phyloP scores from a whole-genome alignment of 2,797 vertebrate species.

The Pyrocephalus nanus region DNA sequence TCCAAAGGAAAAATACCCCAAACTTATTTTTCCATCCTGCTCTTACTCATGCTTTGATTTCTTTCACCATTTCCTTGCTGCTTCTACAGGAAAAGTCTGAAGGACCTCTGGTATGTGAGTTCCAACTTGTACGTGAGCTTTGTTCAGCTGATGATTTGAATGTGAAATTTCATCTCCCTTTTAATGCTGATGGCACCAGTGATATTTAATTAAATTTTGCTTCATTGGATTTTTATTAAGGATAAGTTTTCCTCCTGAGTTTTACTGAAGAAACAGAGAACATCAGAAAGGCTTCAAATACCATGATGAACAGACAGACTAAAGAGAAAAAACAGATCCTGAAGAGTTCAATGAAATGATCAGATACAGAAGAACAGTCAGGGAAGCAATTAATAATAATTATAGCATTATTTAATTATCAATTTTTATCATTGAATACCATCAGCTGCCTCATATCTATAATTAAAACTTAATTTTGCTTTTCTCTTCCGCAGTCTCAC shows the following conservation, averaged over 20 bases:
- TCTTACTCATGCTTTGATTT: not conserved
- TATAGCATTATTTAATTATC: constrained; percentile 36
- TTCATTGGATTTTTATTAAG: not conserved
- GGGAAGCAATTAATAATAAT: constrained; percentile 39
- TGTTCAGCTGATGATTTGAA: not conserved
- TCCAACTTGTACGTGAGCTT: not conserved
- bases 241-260: not conserved
- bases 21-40: not conserved
- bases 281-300: not conserved
- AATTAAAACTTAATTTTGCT: constrained; percentile 40
- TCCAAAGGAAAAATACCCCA: not conserved
- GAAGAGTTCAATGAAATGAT: not conserved
- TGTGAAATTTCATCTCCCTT: not conserved
- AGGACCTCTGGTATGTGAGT: not conserved
- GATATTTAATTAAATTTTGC: constrained; percentile 9
- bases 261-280: not conserved
- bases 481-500: not conserved
- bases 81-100: not conserved
- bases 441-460: not conserved
- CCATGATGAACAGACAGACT: not conserved
- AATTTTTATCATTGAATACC: not conserved
- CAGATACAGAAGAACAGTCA: not conserved
- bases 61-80: not conserved
- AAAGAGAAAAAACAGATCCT: not conserved
- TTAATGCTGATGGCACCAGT: not conserved